A percentile compares a stretch with the other conserved stretches of the same genome.
These are phyloP conservation scores for Eudyptes chrysolophus DNA, from an alignment of 2,113 vertebrate genomes.

Conservation along the genomic window DNA sequence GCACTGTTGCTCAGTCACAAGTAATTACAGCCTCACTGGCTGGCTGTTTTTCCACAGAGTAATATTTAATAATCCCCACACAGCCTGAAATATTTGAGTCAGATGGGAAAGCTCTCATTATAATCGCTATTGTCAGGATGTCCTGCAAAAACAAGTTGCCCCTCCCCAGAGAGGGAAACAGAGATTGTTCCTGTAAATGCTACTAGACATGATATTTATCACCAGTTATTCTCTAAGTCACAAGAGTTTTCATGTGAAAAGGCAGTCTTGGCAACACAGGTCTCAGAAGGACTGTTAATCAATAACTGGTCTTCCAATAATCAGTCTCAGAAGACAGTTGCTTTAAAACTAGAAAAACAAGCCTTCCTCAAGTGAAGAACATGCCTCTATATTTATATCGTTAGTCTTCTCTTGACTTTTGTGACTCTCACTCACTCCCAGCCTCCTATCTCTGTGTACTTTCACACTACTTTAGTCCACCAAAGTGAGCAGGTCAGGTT, in stretches of 20 bases:
- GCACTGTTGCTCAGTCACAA: neutral
- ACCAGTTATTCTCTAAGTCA: neutral
- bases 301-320: neutral
- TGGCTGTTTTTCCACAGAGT: neutral
- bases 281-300: neutral
- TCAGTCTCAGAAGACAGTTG: neutral
- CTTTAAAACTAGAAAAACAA: neutral
- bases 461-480: neutral
- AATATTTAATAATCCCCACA: neutral
- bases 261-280: neutral
- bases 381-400: neutral
- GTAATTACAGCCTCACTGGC: neutral
- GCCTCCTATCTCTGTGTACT: neutral
- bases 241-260: neutral
- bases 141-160: neutral
- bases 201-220: neutral
- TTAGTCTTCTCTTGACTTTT: neutral
- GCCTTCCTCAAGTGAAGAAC: neutral
- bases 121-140: neutral
- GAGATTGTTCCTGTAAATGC: neutral
- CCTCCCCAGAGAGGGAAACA: neutral
- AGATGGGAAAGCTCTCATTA: neutral
- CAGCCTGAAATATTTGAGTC: neutral
- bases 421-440: rapidly evolving
- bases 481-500: neutral